Conservation (phyloP, 1,140 invertebrate species). For the Calliphora vicina region DNA sequence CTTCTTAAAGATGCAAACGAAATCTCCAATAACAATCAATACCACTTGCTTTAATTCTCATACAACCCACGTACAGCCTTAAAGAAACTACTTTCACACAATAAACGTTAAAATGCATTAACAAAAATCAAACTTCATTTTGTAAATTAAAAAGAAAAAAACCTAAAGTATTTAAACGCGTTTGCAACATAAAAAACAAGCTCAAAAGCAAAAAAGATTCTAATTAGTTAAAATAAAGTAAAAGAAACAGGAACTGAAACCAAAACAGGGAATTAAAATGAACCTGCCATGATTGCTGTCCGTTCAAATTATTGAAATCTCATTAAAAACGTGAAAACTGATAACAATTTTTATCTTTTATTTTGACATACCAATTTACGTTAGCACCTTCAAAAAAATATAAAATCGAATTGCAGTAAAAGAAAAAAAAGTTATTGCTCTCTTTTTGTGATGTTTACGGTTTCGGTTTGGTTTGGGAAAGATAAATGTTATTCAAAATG, state of each 20-base stretch:
- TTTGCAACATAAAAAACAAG: background rate
- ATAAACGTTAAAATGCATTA: too few species aligned
- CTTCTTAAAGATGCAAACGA: too few species aligned
- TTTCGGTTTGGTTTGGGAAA: background rate
- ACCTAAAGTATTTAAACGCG: background rate
- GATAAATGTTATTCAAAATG: background rate
- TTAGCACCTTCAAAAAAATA: conserved; percentile 27
- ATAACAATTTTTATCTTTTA: conserved; percentile 33
- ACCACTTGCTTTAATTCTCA: background rate
- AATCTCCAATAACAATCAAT: too few species aligned
- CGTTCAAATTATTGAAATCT: conserved; percentile 14
- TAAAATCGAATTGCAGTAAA: too few species aligned
- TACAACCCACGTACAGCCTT: background rate
- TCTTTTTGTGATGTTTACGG: too few species aligned
- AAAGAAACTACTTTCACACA: background rate
- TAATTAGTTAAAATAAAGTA: background rate
- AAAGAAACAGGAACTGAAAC: too few species aligned
- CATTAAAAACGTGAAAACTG: conserved; percentile 28
- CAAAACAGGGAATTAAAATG: background rate
- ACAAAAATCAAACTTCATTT: background rate
- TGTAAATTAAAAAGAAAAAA: background rate
- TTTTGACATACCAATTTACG: conserved; percentile 32
- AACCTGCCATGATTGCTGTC: conserved; percentile 21
- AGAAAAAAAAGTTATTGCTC: background rate
- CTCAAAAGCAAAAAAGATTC: background rate